phyloP scores from a whole-genome alignment of 2,797 vertebrate species.

The Lagodon rhomboides region DNA sequence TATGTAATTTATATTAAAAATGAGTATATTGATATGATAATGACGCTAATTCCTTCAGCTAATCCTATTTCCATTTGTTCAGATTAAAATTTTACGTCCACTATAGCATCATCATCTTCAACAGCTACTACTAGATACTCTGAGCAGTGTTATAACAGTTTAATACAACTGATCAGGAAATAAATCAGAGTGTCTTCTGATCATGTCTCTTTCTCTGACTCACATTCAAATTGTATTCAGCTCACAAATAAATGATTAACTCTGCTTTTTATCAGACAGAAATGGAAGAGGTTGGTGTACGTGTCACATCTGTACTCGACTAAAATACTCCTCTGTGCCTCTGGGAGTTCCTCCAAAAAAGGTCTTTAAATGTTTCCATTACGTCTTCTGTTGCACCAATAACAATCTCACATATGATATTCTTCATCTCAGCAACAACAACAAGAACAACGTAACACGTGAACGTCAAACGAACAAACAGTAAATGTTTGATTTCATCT shows the following conservation, averaged over 20 bases:
- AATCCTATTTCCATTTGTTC: too few species aligned
- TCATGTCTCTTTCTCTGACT: neutral
- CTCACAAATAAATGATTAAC: neutral
- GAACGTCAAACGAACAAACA: neutral
- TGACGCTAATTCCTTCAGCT: too few species aligned
- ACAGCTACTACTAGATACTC: too few species aligned
- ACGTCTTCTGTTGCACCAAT: neutral
- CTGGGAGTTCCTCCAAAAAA: neutral
- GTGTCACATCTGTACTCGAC: neutral
- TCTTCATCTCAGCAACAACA: neutral
- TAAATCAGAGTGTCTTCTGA: neutral
- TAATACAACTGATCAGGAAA: neutral
- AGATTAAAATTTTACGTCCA: too few species aligned
- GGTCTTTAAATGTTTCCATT: neutral
- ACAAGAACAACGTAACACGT: neutral
- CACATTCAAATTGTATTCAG: neutral
- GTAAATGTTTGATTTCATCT: conserved; percentile 10
- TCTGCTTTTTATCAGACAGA: neutral
- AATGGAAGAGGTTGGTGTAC: neutral
- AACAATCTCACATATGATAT: neutral
- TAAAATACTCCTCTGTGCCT: neutral
- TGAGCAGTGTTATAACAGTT: too few species aligned
- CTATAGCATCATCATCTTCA: too few species aligned
- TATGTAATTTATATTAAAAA: too few species aligned
- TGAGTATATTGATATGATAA: too few species aligned